Evolutionary conservation across 64 coral and sea anemone species (phyloP), one percentile per base, ranked within the genome.

Genomic region (Actinia tenebrosa): DNA sequence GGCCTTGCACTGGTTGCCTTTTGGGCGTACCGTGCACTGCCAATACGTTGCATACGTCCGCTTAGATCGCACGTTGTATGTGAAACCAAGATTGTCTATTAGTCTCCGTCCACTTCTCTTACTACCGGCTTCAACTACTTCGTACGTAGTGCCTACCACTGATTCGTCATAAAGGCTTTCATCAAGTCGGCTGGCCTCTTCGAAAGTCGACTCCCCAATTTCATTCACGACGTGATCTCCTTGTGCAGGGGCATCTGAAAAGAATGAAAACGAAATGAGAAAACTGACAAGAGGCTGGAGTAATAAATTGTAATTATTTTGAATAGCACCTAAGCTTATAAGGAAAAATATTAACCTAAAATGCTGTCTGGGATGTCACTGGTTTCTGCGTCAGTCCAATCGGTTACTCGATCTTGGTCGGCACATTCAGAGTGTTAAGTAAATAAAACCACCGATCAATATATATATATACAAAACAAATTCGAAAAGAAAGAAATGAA

Each of bases 1-100:
- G 5, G 88, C 88, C 45, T 83, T 80, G 58, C 87, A 89, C 16
- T 30, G 52, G 5, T 81, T 89, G 1, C 87, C 79, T 83, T 71
- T 44, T 0, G 60, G 88, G 17, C 61, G 64, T 47, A 85, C 61
- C 2, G 81, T 77, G 20, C 66, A 90, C 89, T 90, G 82, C 89
- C 89, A 91, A n/a, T 89, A 89, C 14, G 88, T 89, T 2, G 88
- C 88, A 63, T 84, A 89, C 13, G 59, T 26, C 53, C 88, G 30
- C 26, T 89, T 84, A 16, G 55, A 69, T 45, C 19, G 0, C 4
- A 89, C 61, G 42, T 89, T 89, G 61, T 89, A 89, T 1, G 60
- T 75, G 53, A 84, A 89, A 60, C 63, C 80, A 10, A 37, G 30
- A 37, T 37, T 91, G 75, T 91, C 83, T 0, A 91, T 54, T 6